These are phyloP conservation scores for Leptopilina myrica DNA, from an alignment of 2,888 invertebrate species.

Conservation along the genomic window DNA sequence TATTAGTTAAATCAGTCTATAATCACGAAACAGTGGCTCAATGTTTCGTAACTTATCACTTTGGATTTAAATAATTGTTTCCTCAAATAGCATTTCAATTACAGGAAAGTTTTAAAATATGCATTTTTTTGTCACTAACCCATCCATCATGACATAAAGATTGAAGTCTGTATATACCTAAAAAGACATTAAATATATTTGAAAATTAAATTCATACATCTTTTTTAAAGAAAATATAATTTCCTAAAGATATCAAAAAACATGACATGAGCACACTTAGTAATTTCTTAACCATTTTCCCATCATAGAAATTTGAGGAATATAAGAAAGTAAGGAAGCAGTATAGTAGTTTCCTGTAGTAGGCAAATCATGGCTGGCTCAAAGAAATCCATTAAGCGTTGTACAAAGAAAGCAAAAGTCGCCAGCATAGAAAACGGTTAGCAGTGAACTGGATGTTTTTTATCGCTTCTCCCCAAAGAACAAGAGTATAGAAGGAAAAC, in stretches of 20 bases:
- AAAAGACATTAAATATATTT: not conserved
- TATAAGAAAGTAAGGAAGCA: constrained; percentile 1
- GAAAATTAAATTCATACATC: not conserved
- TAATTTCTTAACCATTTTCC: constrained; percentile 19
- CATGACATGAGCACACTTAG: constrained; percentile 9
- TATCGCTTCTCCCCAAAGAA: constrained; percentile 5
- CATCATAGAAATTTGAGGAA: not conserved
- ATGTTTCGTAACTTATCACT: not conserved
- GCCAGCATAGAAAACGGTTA: constrained; percentile 40
- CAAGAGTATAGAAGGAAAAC: constrained; percentile 23
- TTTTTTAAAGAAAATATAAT: not conserved
- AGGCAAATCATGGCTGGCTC: constrained; percentile 54
- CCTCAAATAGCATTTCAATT: no score
- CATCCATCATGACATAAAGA: no score
- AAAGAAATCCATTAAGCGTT: constrained; percentile 62
- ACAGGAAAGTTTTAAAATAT: no score
- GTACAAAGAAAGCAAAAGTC: constrained; percentile 52
- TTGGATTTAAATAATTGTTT: not conserved
- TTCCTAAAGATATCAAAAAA: not conserved
- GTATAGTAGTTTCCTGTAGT: constrained; percentile 29
- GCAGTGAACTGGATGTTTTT: constrained; percentile 48
- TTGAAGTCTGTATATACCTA: no score
- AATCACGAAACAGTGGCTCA: not conserved
- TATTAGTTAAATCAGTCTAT: not conserved
- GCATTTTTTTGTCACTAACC: no score